Base-by-base conservation (phyloP, 2,888 invertebrate species). In the Ochlodes sylvanus region DNA sequence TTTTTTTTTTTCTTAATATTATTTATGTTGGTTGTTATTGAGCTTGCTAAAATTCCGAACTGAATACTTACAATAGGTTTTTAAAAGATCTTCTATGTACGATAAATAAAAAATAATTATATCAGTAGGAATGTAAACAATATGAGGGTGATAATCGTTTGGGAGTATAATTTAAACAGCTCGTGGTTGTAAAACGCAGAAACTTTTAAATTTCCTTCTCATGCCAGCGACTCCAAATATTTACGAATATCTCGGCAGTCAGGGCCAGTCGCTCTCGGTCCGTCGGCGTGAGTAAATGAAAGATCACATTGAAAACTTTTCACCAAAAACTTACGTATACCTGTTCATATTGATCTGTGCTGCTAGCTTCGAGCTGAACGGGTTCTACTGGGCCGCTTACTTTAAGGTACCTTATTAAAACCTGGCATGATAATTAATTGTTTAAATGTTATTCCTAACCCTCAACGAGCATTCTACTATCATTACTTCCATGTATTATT, bases 251-350 rank as follows among this genome's bases (percentile, higher is more conserved):
- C 47, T 47, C 1, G 32, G 34, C 61, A 15, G 38, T 17, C 58
- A 50, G 50, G 50, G 50, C 19, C 50, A 52, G 58, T 50, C n/a
- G 3, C 10, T 52, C 41, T 32, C 61, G 42, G 61, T 34, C 44
- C 10, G 32, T 60, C 9, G 44, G 32, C 12, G 57, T 21, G 57
- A 66, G 69, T 73, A 71, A 73, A 74, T 74, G 74, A 74, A 71
- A 73, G 70, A 47, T 42, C 41, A 14, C 32, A 50, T 69, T 10
- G 68, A 72, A 60, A 69, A 72, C 27, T 68, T 68, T 34, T 60
- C 58, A 41, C 42, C 60, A n/a, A 73, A 66, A 52, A 68, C 58
- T 21, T 44, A 63, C 41, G 27, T 74, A 12, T 69, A 74, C 50
- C 57, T 71, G 19, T 63, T 74, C 2, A 60, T 69, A 55, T 68